Conservation (phyloP, 2,113 vertebrate species). For the Tretioscincus oriximinensis region DNA sequence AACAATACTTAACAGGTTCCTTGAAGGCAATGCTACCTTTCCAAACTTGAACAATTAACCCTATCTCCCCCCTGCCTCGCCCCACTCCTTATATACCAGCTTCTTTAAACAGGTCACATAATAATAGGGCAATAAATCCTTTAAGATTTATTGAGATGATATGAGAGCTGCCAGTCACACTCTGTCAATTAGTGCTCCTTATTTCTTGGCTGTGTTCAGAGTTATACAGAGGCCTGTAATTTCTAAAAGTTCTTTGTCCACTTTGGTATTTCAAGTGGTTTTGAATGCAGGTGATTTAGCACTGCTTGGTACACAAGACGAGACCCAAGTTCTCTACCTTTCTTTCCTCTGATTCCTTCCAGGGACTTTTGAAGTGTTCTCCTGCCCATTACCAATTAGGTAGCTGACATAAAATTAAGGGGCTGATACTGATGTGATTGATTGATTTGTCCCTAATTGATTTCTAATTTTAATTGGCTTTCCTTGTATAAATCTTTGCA, state of each 20-base stretch:
- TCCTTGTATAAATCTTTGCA: constrained; percentile 40
- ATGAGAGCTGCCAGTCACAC: constrained; percentile 63
- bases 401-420: constrained; percentile 25
- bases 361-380: constrained; percentile 48
- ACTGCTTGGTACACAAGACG: constrained; percentile 29
- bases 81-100: too few relatives aligned
- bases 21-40: background rate
- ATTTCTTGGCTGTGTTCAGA: constrained; percentile 61
- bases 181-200: constrained; percentile 58
- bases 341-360: constrained; percentile 50
- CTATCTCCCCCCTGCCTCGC: too few relatives aligned
- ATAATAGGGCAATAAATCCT: too few relatives aligned
- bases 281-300: constrained; percentile 23
- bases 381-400: constrained; percentile 47
- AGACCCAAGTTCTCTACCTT: constrained; percentile 44
- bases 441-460: constrained; percentile 57
- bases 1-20: constrained; percentile 42
- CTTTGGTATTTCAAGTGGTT: constrained; percentile 59
- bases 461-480: constrained; percentile 60
- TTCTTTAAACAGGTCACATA: background rate
- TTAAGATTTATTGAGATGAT: background rate
- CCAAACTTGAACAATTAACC: background rate
- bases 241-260: constrained; percentile 51
- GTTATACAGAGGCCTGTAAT: constrained; percentile 24
- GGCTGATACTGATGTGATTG: constrained; percentile 43